Percentiles rank a stretch among this genome's conserved stretches.
Evolutionary conservation across 2,113 vertebrate genomes (phyloP).

Genomic region (Picathartes gymnocephalus): DNA sequence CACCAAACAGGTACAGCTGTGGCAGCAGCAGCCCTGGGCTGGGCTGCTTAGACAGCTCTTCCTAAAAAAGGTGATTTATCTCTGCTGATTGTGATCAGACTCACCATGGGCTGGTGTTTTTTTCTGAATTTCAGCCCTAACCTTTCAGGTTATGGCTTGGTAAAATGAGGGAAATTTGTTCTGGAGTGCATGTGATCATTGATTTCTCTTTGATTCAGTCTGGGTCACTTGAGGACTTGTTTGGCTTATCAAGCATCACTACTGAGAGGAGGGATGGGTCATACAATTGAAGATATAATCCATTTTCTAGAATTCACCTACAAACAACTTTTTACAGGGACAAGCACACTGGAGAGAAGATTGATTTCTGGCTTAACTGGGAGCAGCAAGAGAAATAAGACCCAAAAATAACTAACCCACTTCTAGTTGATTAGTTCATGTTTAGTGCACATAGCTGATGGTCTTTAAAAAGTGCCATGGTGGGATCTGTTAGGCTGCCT

Average conservation of each 20-base stretch:
- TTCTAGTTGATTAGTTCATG: background rate
- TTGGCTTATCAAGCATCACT: background rate
- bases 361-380: background rate
- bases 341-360: background rate
- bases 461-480: background rate
- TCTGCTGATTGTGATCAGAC: background rate
- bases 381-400: background rate
- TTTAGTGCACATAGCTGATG: background rate
- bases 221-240: background rate
- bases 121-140: background rate
- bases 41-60: background rate
- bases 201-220: background rate
- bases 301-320: background rate
- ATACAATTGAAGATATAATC: background rate
- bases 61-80: background rate
- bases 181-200: background rate
- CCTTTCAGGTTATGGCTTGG: background rate
- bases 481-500: background rate
- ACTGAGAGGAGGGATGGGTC: background rate
- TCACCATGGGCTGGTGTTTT: background rate
- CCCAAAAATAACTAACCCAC: background rate
- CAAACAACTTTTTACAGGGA: background rate
- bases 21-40: background rate
- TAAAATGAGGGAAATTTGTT: background rate
- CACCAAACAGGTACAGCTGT: slow-evolving; percentile 80